Evolutionary conservation across 2,797 vertebrate species (phyloP), one percentile per base, ranked within the genome.

Genomic region (Helicolenus hilgendorfi): DNA sequence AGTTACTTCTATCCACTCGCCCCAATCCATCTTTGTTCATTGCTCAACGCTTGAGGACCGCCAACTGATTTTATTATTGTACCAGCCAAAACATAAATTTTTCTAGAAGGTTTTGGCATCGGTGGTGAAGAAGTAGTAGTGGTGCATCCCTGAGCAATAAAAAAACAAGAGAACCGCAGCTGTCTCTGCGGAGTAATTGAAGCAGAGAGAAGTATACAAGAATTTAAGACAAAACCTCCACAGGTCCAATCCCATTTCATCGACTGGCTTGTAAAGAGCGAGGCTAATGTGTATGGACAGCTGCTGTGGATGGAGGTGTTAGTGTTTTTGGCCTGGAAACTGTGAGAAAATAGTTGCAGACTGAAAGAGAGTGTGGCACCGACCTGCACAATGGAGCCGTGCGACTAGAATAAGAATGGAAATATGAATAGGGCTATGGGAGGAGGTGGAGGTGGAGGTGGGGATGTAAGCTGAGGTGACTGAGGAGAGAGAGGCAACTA

Each of bases 401-500:
- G 95, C 77, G 80, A 89, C 83, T 69, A 80, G 95, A 96, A 96
- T 96, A 89, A 85, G 86, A 95, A 96, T 88, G 60, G 83, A 81
- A 89, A 86, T 82, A 88, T 92, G 88, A 91, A 80, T 59, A 65
- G 79, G 38, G 71, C 70, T 77, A 38, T 31, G 59, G 82, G 85
- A 29, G 41, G 63, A 81, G 69, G 15, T 26, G 63, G 72, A 84
- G 65, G 63, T 45, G 84, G 68, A 31, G 81, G 75, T 68, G 78
- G 27, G 41, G 81, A 33, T 65, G 81, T 1, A 67, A 10, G 3
- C 41, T 35, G 86, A 80, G 80, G 59, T 38, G 84, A 79, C 75
- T 68, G 72, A 67, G 73, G 41, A 41, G 63, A 67, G 38, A 65
- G 72, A 81, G 49, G 56, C 11, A 22, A n/a, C 65, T 59, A 29